A percentile compares a stretch with the other conserved stretches of the same genome.
phyloP scores from a whole-genome alignment of 2,888 invertebrate genomes.

The Cotesia congregata region DNA sequence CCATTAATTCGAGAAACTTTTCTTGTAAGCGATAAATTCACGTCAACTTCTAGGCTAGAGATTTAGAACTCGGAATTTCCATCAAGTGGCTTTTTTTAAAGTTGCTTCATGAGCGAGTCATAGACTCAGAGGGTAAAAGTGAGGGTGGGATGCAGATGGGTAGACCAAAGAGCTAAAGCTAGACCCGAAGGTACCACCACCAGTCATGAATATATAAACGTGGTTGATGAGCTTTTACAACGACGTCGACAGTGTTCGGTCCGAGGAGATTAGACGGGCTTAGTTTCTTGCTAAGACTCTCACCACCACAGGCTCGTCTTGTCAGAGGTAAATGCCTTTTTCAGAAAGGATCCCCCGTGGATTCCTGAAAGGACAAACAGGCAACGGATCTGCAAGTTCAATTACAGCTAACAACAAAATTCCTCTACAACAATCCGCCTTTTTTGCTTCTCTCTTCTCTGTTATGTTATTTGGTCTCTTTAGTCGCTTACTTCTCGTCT shows the following conservation, averaged over 20 bases:
- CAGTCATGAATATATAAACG: slow-evolving; percentile 63
- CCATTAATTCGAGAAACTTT: neutral
- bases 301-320: slow-evolving; percentile 12
- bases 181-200: slow-evolving; percentile 49
- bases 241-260: slow-evolving; percentile 23
- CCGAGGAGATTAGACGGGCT: slow-evolving; percentile 37
- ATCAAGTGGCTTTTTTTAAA: slow-evolving; percentile 18
- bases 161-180: slow-evolving; percentile 21
- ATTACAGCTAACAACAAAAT: slow-evolving; percentile 18
- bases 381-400: slow-evolving; percentile 14
- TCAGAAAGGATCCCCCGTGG: slow-evolving; percentile 3
- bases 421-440: neutral
- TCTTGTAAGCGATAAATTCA: neutral
- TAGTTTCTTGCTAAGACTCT: slow-evolving; percentile 29
- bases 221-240: slow-evolving; percentile 55
- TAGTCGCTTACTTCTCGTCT: neutral
- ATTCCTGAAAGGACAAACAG: neutral
- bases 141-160: neutral
- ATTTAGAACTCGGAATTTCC: neutral
- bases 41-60: neutral
- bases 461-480: too few relatives aligned
- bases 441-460: neutral
- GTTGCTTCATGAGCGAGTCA: neutral
- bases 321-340: slow-evolving; percentile 11
- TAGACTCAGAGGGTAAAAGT: too few relatives aligned